Base-by-base conservation (phyloP, 2,113 vertebrate species). In the Coptodon rendalli region DNA sequence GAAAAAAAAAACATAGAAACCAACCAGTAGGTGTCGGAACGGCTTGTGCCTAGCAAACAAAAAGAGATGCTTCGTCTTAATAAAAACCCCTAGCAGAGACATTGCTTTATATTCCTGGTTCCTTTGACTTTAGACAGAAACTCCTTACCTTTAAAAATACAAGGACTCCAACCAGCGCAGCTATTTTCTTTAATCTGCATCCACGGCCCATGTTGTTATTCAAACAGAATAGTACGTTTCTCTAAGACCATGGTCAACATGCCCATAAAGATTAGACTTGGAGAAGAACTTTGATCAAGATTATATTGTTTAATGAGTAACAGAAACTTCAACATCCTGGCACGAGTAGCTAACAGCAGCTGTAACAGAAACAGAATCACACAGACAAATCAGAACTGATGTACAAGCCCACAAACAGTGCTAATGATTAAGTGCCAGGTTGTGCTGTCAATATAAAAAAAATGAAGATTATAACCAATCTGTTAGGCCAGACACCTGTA, bases 261-360 rank as follows among this genome's bases (percentile, higher is more conserved):
- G 6, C 1, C 52, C 27, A 61, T 91, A 83, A 94, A 94, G 50
- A 54, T 29, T 36, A 12, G 9, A 9, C n/a, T 34, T 3, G 5
- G 10, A 84, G 59, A 31, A 45, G 94, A 87, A 95, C 96, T 95
- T 96, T 95, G 94, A 91, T 91, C 95, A 10, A 68, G 36, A 79
- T 84, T 40, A 43, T 11, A 2, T 24, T 38, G 34, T 86, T 90
- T 85, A 92, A 93, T 93, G 40, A 86, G 50, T 90, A 89, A 94
- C 71, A 52, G 38, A n/a, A 38, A 11, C 17, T 68, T 61, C 40
- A 88, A 86, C 22, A 6, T 79, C 80, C 45, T 19, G 52, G 9
- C 4, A 36, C 5, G 59, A 9, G 13, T 14, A 24, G n/a, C 24
- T 48, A 14, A 81, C 56, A 14, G 53, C 36, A 45, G 81, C 57